Percentiles rank a stretch among this genome's conserved stretches.
Conservation (phyloP, 2,113 vertebrate species). For the Monopterus albus region DNA sequence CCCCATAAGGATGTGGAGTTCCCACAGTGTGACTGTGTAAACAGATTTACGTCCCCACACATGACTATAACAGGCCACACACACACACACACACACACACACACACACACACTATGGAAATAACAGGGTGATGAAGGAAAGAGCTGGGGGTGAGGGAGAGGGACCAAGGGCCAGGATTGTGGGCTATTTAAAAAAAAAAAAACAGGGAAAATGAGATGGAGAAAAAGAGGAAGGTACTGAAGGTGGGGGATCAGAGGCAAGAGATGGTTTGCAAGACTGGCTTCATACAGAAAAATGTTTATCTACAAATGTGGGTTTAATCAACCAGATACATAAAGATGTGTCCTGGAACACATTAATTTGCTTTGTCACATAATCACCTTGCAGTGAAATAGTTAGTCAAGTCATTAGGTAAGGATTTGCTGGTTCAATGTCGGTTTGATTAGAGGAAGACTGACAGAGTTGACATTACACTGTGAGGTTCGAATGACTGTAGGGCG, state of each 20-base stretch:
- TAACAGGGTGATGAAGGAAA: slow-evolving; percentile 48
- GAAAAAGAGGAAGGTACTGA: slow-evolving; percentile 14
- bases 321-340: slow-evolving; percentile 15
- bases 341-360: slow-evolving; percentile 11
- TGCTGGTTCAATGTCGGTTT: slow-evolving; percentile 41
- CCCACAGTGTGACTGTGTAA: too few relatives aligned
- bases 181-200: slow-evolving; percentile 47
- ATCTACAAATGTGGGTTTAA: slow-evolving; percentile 18
- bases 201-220: slow-evolving; percentile 26
- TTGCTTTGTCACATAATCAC: slow-evolving; percentile 22
- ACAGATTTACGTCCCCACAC: too few relatives aligned
- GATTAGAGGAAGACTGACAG: slow-evolving; percentile 19
- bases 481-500: not conserved
- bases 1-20: too few relatives aligned
- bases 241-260: slow-evolving; percentile 20
- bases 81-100: slow-evolving; percentile 14
- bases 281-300: slow-evolving; percentile 8
- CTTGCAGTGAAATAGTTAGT: slow-evolving; percentile 16
- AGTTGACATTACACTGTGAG: slow-evolving; percentile 5
- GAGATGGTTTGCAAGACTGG: slow-evolving; percentile 7
- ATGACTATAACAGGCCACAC: too few relatives aligned
- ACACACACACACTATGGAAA: slow-evolving; percentile 37
- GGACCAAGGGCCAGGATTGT: slow-evolving; percentile 38
- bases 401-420: slow-evolving; percentile 20
- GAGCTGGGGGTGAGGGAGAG: slow-evolving; percentile 23